Percentiles rank a stretch among this genome's conserved stretches.
phyloP scores from a whole-genome alignment of 2,113 vertebrate genomes.

The Ageneiosus marmoratus region DNA sequence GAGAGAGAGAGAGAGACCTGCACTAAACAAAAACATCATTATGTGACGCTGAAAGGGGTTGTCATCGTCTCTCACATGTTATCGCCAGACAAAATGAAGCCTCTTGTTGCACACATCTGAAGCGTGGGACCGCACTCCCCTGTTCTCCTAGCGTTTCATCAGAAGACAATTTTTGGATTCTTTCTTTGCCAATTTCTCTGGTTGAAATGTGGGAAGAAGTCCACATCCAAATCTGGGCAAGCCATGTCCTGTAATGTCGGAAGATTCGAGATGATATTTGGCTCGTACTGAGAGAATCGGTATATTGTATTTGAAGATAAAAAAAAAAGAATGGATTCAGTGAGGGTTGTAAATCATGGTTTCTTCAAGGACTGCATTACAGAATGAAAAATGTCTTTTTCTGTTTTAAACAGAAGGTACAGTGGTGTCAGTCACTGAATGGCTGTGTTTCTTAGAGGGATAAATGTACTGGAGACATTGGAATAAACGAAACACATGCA shows the following conservation, averaged over 20 bases:
- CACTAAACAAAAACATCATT: conserved; percentile 59
- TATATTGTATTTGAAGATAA: not conserved
- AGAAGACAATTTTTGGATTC: conserved; percentile 45
- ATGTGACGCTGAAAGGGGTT: conserved; percentile 55
- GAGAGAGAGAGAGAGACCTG: not conserved
- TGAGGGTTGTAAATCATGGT: conserved; percentile 28
- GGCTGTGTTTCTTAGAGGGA: not conserved
- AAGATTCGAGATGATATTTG: conserved; percentile 41
- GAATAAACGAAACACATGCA: not conserved
- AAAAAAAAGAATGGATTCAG: conserved; percentile 24
- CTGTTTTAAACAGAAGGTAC: not conserved
- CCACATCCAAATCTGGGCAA: conserved; percentile 28
- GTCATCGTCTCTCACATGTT: conserved; percentile 60
- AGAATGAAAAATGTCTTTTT: not conserved
- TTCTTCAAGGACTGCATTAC: conserved; percentile 26
- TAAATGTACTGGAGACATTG: not conserved
- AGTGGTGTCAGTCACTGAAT: conserved; percentile 5
- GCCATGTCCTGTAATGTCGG: conserved; percentile 9
- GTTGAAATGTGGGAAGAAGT: conserved; percentile 9
- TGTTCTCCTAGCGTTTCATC: conserved; percentile 52
- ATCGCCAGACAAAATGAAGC: conserved; percentile 58
- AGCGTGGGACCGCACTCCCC: conserved; percentile 35
- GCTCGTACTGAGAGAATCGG: conserved; percentile 30
- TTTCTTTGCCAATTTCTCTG: conserved; percentile 22
- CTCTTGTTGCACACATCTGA: conserved; percentile 49